These are phyloP conservation scores for Alcis repandata DNA, from an alignment of 2,888 invertebrate species.

Conservation along the genomic window DNA sequence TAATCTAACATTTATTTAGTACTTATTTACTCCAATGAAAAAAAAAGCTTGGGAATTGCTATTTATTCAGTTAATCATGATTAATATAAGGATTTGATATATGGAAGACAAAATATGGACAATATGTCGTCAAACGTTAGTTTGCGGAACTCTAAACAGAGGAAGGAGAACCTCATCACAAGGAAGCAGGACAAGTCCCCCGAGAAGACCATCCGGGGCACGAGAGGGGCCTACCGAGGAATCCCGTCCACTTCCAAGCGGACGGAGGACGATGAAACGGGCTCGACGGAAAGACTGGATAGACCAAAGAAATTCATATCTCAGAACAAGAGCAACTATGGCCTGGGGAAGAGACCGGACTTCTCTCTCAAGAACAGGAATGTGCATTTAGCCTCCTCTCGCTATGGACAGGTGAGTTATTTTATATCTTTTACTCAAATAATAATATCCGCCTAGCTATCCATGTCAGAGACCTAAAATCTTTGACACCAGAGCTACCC, in stretches of 20 bases:
- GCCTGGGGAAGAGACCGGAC: slow-evolving; percentile 81
- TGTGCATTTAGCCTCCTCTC: slow-evolving; percentile 81
- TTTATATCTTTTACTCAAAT: slow-evolving; percentile 10
- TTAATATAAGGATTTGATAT: slow-evolving; percentile 61
- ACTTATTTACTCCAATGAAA: slow-evolving; percentile 46
- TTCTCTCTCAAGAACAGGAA: slow-evolving; percentile 82
- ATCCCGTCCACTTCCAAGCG: slow-evolving; percentile 79
- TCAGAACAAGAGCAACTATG: slow-evolving; percentile 78
- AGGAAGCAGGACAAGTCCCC: slow-evolving; percentile 84
- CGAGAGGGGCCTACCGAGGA: slow-evolving; percentile 78
- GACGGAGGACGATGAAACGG: slow-evolving; percentile 75
- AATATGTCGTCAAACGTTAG: slow-evolving; percentile 81
- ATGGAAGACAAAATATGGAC: slow-evolving; percentile 70
- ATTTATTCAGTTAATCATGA: slow-evolving; percentile 58
- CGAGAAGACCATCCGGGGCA: slow-evolving; percentile 82
- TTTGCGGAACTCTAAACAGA: slow-evolving; percentile 75
- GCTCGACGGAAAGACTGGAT: slow-evolving; percentile 81
- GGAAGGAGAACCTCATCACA: slow-evolving; percentile 83
- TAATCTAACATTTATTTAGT: slow-evolving; percentile 55
- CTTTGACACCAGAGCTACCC: too few relatives aligned
- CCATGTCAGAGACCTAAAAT: too few relatives aligned
- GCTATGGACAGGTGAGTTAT: slow-evolving; percentile 82
- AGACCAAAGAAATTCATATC: slow-evolving; percentile 83
- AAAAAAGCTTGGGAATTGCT: slow-evolving; percentile 57
- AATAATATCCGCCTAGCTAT: too few relatives aligned